These are phyloP conservation scores for Pentamera pediparva DNA, from an alignment of 53 echinoderm and acorn worm species.

Conservation along the genomic window DNA sequence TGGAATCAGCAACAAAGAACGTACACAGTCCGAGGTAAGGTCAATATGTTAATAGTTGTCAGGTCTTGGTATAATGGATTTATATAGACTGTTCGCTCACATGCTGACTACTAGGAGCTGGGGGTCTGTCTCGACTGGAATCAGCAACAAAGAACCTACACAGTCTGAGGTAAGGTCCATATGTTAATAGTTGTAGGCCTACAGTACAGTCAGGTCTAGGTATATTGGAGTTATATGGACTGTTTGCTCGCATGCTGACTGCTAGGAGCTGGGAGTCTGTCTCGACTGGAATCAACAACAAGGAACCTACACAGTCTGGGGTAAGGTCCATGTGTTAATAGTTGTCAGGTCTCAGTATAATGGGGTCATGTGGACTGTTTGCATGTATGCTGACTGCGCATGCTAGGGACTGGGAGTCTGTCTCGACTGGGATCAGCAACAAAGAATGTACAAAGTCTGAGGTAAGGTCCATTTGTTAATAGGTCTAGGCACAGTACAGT, in stretches of 20 bases:
- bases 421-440: constrained; percentile 87
- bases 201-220: constrained; percentile 72
- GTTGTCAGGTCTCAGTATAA: too few relatives aligned
- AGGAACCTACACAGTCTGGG: constrained; percentile 60
- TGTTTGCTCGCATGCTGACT: constrained; percentile 98
- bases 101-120: constrained; percentile 84
- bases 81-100: constrained; percentile 84
- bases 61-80: constrained; percentile 67
- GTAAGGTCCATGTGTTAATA: too few relatives aligned
- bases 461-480: too few relatives aligned
- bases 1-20: too few relatives aligned
- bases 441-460: constrained; percentile 59
- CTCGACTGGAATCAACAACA: constrained; percentile 84
- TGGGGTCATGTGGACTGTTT: too few relatives aligned
- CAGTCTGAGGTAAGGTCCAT: constrained; percentile 59
- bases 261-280: constrained; percentile 84
- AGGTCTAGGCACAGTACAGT: too few relatives aligned
- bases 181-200: too few relatives aligned
- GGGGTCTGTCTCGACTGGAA: constrained; percentile 61
- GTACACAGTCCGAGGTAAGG: too few relatives aligned
- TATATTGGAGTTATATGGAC: constrained; percentile 78
- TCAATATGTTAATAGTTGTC: too few relatives aligned
- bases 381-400: too few relatives aligned
- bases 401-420: constrained; percentile 79
- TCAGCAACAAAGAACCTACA: constrained; percentile 62